Evolutionary conservation across 2,797 vertebrate species (phyloP).

Genomic region (Epinephelus awoara): DNA sequence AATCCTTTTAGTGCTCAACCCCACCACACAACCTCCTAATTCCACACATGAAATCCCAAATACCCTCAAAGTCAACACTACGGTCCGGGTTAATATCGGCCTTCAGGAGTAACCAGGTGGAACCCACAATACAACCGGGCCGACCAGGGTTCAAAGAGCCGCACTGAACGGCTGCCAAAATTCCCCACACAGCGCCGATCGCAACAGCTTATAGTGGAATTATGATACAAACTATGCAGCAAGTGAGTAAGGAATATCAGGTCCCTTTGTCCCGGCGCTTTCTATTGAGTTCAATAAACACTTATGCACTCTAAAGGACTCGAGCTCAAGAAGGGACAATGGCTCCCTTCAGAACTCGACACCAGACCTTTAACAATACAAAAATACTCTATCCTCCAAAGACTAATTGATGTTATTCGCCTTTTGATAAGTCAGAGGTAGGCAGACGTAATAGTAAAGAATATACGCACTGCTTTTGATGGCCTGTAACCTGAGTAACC

Average conservation of each 20-base stretch:
- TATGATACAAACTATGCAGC: constrained; percentile 85
- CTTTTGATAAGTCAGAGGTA: constrained; percentile 82
- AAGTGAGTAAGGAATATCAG: constrained; percentile 86
- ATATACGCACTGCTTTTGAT: constrained; percentile 74
- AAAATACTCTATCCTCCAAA: constrained; percentile 85
- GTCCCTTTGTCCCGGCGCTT: constrained; percentile 83
- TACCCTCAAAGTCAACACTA: constrained; percentile 73
- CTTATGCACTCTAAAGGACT: constrained; percentile 83
- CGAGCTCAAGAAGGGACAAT: constrained; percentile 83
- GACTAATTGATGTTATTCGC: constrained; percentile 87
- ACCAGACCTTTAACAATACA: constrained; percentile 84
- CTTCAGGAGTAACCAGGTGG: constrained; percentile 75
- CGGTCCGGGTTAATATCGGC: constrained; percentile 74
- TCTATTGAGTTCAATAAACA: constrained; percentile 86
- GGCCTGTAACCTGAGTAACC: constrained; percentile 75
- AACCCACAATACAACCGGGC: constrained; percentile 69
- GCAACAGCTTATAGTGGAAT: constrained; percentile 81
- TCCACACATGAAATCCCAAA: constrained; percentile 76
- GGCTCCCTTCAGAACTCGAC: constrained; percentile 84
- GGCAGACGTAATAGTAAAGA: constrained; percentile 80
- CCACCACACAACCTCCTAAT: constrained; percentile 61
- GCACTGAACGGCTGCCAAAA: constrained; percentile 80
- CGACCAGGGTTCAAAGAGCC: constrained; percentile 76
- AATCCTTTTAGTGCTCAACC: constrained; percentile 67
- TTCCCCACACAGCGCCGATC: constrained; percentile 71